phyloP scores from a whole-genome alignment of 2,888 invertebrate species.

The Clivina fossor region DNA sequence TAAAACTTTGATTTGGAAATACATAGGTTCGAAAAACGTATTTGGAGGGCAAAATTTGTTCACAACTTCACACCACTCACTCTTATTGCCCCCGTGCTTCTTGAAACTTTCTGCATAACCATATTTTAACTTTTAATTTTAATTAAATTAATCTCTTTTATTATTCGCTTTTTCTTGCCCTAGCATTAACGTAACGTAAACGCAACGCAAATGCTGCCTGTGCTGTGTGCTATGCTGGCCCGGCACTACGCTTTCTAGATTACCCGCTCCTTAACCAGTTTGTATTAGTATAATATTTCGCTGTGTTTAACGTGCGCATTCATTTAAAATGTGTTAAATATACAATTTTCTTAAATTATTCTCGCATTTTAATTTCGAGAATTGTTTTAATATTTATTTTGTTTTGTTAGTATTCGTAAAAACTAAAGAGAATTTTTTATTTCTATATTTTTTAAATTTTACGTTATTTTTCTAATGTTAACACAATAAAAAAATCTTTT shows the following conservation, averaged over 20 bases:
- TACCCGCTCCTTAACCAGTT: not conserved
- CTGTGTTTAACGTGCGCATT: not conserved
- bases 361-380: too few relatives aligned
- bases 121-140: constrained; percentile 25
- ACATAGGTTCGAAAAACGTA: not conserved
- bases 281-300: not conserved
- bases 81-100: too few relatives aligned
- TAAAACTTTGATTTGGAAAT: constrained; percentile 9
- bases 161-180: too few relatives aligned
- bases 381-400: too few relatives aligned
- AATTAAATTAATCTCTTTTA: constrained; percentile 16
- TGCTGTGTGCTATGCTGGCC: not conserved
- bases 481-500: too few relatives aligned
- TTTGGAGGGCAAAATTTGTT: constrained; percentile 1
- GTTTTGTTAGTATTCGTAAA: not conserved
- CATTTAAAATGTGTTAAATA: not conserved
- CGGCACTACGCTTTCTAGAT: not conserved
- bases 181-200: too few relatives aligned
- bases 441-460: not conserved
- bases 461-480: not conserved
- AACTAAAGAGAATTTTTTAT: not conserved
- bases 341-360: too few relatives aligned
- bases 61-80: too few relatives aligned
- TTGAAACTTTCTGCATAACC: constrained; percentile 17
- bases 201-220: too few relatives aligned